These are phyloP conservation scores for Peucedramus taeniatus DNA, from an alignment of 2,113 vertebrate species.

Conservation along the genomic window DNA sequence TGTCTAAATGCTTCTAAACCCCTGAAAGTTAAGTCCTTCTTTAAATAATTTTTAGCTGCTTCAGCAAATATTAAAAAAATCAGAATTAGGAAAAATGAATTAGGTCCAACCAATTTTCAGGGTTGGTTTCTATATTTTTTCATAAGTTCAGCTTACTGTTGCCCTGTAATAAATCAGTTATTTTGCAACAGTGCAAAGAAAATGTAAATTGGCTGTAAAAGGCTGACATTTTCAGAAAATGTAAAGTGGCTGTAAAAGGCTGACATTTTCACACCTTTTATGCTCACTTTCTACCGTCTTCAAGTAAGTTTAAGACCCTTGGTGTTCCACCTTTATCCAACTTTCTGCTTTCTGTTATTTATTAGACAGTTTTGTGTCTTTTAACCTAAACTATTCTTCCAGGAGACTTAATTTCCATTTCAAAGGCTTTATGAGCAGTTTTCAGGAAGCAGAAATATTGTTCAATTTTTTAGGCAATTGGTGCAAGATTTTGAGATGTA, in stretches of 20 bases:
- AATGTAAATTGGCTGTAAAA: not conserved
- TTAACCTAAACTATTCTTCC: not conserved
- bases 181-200: not conserved
- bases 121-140: not conserved
- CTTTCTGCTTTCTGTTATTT: not conserved
- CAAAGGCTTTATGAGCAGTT: not conserved
- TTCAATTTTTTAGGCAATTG: not conserved
- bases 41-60: not conserved
- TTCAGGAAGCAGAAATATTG: not conserved
- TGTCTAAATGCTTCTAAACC: not conserved
- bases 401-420: slow-evolving; percentile 12
- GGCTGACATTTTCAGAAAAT: not conserved
- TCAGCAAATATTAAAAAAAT: not conserved
- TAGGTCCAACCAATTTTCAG: not conserved
- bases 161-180: not conserved
- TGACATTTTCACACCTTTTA: not conserved
- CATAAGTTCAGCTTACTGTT: not conserved
- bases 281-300: not conserved
- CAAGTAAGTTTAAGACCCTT: not conserved
- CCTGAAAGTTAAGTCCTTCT: not conserved
- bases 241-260: not conserved
- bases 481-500: not conserved
- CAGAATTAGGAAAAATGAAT: not conserved
- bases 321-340: not conserved
- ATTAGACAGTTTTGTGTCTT: not conserved